Evolutionary conservation across 2,797 vertebrate genomes (phyloP).

Genomic region (Haliaeetus albicilla): DNA sequence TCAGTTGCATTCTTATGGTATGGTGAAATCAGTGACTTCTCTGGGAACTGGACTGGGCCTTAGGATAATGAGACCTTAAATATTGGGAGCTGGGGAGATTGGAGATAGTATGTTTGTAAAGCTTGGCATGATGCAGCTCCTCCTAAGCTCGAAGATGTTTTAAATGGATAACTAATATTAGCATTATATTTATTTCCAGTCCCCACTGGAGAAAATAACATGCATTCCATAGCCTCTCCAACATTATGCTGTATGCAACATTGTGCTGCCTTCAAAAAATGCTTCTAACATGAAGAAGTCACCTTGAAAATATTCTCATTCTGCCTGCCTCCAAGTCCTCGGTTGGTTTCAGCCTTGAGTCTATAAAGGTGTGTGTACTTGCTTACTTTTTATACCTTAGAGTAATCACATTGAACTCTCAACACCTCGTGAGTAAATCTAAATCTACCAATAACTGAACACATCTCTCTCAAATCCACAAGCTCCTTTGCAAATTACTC

Average conservation of each 20-base stretch:
- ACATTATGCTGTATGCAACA: background rate
- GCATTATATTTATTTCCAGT: background rate
- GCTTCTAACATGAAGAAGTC: background rate
- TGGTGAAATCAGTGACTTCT: background rate
- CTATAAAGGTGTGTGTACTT: background rate
- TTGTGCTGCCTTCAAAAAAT: background rate
- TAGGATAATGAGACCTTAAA: background rate
- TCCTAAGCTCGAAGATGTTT: background rate
- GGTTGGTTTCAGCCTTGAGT: background rate
- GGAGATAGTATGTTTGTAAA: background rate
- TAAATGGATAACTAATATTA: background rate
- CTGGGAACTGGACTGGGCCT: background rate
- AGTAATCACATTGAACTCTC: background rate
- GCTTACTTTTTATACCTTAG: background rate
- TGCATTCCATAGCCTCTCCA: background rate
- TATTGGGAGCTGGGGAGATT: background rate
- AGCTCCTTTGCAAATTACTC: background rate
- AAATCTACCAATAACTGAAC: background rate
- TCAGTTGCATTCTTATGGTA: background rate
- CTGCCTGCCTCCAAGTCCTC: background rate
- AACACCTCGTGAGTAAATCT: background rate
- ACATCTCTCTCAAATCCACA: background rate
- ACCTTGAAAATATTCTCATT: background rate
- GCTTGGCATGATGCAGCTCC: background rate
- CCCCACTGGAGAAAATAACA: conserved; percentile 3